Conservation (phyloP, 2,888 invertebrate species). For the Pristionchus maxplancki region DNA sequence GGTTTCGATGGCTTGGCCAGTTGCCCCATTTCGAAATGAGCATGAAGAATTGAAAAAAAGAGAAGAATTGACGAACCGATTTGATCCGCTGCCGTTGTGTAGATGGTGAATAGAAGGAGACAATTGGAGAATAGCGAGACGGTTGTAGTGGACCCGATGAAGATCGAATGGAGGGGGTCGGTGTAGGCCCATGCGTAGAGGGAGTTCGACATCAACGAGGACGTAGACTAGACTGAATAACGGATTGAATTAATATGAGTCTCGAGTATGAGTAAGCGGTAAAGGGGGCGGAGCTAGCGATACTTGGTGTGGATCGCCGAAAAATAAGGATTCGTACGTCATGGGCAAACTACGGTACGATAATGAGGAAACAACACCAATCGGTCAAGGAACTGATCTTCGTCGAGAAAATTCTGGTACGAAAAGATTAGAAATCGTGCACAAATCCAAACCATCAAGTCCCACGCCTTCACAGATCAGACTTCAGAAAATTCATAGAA, state of each 20-base stretch:
- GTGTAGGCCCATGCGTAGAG: neutral
- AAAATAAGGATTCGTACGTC: too few species aligned
- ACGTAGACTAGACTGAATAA: neutral
- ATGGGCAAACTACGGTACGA: too few species aligned
- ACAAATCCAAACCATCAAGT: neutral
- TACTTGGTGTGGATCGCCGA: too few species aligned
- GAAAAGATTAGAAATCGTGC: neutral
- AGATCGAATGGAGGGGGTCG: slow-evolving; percentile 3
- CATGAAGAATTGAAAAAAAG: neutral
- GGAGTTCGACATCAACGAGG: neutral
- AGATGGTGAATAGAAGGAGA: neutral
- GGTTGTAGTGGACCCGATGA: neutral
- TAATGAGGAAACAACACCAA: neutral
- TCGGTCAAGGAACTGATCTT: too few species aligned
- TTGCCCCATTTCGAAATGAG: neutral
- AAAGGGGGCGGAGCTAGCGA: neutral
- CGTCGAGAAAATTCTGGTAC: too few species aligned
- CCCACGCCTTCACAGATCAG: neutral
- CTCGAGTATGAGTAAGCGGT: neutral
- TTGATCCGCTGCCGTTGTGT: neutral
- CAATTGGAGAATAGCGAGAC: neutral
- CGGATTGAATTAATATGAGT: neutral
- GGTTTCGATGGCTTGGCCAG: neutral
- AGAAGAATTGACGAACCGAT: neutral
- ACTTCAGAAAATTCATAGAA: too few species aligned